Base-by-base conservation (phyloP, 2,888 invertebrate genomes). In the Drosophila mimica region DNA sequence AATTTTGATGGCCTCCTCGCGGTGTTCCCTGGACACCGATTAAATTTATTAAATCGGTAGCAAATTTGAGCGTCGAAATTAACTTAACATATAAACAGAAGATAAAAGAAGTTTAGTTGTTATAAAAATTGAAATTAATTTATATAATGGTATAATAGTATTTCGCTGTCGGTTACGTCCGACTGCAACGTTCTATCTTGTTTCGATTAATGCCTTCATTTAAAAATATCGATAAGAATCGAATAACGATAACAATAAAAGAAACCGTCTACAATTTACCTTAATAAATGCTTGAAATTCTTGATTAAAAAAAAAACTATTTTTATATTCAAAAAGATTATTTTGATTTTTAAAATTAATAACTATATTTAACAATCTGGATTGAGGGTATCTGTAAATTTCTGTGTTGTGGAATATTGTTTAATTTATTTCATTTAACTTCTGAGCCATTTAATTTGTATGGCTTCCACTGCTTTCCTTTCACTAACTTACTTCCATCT, bases 321-420 rank as follows among this genome's bases (percentile, higher is more conserved):
- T 46, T 46, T 25, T 15, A 46, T 15, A 15, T 46, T 20, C 7
- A 15, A 7, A 46, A 46, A 7, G 0, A 20, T 13, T 0, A 46
- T 20, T 20, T 46, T 20, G 0, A 13, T 13, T 46, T 13, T 4
- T 13, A 4, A 7, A 25, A 46, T 46, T 25, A 25, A 7, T 20
- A 13, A 20, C 7, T 20, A 13, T 5, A n/a, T n/a, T 0, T 0
- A n/a, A n/a, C n/a, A n/a, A 8, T 17, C n/a, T n/a, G 38, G 8
- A 40, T 40, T 40, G 1, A 25, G 25, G 25, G 25, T 25, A 25
- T 25, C 25, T 25, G 1, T 2, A 25, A 25, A 25, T 25, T 25
- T 25, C 25, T 2, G 1, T 20, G 0, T 43, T 40, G 20, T 20
- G 40, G 20, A 20, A 43, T 0, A 20, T 20, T 3, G 4, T 0